Conservation (phyloP, 2,888 invertebrate species). For the Yponomeuta evonymella region DNA sequence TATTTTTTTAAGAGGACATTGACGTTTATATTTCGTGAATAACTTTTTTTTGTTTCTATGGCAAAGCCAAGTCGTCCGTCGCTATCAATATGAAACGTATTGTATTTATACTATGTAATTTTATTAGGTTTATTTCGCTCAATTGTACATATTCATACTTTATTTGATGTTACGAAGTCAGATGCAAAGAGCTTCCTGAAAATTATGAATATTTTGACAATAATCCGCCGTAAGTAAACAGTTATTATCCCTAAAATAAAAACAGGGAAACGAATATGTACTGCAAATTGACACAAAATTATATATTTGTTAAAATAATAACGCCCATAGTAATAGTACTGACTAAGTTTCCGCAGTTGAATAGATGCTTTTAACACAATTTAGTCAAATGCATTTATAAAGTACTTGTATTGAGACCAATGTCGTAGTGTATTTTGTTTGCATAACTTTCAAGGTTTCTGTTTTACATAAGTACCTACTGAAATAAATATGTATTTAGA, state of each 20-base stretch:
- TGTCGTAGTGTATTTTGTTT: background rate
- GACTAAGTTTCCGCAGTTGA: background rate
- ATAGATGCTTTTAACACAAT: slow-evolving; percentile 1
- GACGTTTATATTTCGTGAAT: background rate
- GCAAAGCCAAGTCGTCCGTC: background rate
- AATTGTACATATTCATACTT: background rate
- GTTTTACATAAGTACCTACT: background rate
- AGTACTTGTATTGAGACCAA: slow-evolving; percentile 2
- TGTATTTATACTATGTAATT: background rate
- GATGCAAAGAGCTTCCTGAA: slow-evolving; percentile 20
- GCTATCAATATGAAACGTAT: background rate
- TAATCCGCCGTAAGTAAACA: slow-evolving; percentile 19
- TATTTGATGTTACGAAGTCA: background rate
- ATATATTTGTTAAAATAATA: background rate
- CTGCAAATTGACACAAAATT: background rate
- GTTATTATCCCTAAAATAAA: background rate
- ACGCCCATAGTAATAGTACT: background rate
- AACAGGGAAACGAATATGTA: background rate
- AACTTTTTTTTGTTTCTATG: background rate
- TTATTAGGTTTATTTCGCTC: background rate
- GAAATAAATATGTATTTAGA: background rate
- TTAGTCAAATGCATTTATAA: slow-evolving; percentile 9
- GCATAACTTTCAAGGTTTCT: background rate
- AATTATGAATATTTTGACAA: slow-evolving; percentile 22
- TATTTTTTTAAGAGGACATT: background rate